A percentile compares a stretch with the other conserved stretches of the same genome.
These are phyloP conservation scores for Toxotes jaculatrix DNA, from an alignment of 2,113 vertebrate genomes.

Conservation along the genomic window DNA sequence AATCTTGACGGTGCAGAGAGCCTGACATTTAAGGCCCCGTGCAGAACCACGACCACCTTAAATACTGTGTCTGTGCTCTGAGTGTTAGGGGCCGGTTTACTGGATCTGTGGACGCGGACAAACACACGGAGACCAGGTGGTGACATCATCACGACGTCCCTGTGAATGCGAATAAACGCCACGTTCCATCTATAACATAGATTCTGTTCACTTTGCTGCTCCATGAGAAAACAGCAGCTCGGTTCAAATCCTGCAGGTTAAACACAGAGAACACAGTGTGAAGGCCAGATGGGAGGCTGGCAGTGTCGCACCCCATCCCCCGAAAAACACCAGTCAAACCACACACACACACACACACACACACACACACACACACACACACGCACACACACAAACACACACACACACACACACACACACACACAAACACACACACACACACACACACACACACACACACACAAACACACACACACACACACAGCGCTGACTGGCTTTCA, in stretches of 20 bases:
- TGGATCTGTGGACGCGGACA: background rate
- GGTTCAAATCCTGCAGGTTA: background rate
- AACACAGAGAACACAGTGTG: background rate
- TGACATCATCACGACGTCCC: background rate
- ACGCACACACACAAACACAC: no score
- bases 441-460: background rate
- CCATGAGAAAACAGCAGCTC: constrained; percentile 11
- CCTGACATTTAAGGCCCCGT: constrained; percentile 62
- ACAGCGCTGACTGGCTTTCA: constrained; percentile 39
- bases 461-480: no score
- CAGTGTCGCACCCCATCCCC: background rate
- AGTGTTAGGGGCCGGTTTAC: background rate
- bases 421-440: constrained; percentile 6
- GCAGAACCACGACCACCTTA: background rate
- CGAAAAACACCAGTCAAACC: background rate
- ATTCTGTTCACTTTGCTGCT: constrained; percentile 5
- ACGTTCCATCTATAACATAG: background rate
- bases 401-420: background rate
- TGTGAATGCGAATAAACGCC: background rate
- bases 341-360: constrained; percentile 3
- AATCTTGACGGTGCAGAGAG: constrained; percentile 45
- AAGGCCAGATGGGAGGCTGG: constrained; percentile 27
- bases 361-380: background rate
- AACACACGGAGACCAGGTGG: background rate
- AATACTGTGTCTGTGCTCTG: background rate